Conservation (phyloP, 2,797 vertebrate genomes). For the Coregonus suidteri region DNA sequence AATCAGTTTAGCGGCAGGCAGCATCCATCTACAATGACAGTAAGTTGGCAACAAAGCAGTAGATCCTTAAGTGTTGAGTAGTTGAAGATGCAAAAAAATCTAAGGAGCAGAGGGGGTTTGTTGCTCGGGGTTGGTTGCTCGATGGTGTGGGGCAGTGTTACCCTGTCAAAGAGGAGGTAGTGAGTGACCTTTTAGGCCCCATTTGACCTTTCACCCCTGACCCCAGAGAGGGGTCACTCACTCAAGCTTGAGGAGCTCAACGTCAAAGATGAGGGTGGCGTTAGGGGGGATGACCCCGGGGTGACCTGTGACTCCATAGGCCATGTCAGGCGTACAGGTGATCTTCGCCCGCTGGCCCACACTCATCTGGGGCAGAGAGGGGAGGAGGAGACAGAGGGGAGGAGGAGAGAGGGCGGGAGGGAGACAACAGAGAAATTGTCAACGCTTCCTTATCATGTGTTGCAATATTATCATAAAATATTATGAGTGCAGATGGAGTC, state of each 20-base stretch:
- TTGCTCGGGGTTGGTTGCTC: not conserved
- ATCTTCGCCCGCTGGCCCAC: conserved; percentile 96
- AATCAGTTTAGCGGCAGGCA: conserved; percentile 28
- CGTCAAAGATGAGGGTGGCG: conserved; percentile 97
- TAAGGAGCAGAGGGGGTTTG: conserved; percentile 9
- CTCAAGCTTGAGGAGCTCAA: conserved; percentile 96
- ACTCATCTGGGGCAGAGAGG: conserved; percentile 84
- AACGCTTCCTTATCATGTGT: not conserved
- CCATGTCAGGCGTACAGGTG: conserved; percentile 97
- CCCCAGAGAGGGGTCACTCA: conserved; percentile 62
- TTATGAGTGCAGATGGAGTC: not conserved
- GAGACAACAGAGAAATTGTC: not conserved
- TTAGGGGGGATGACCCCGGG: conserved; percentile 98
- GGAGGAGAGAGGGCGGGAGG: conserved; percentile 1
- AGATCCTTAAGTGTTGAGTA: conserved; percentile 62
- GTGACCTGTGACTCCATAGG: conserved; percentile 93
- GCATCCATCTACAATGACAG: conserved; percentile 59
- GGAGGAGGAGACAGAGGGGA: not conserved
- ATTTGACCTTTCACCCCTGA: conserved; percentile 26
- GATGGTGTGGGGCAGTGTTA: conserved; percentile 25
- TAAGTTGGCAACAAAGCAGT: conserved; percentile 65
- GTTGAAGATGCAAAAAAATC: conserved; percentile 55
- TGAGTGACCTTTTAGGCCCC: conserved; percentile 29
- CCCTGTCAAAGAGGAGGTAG: conserved; percentile 47
- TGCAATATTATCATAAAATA: not conserved